A percentile compares a stretch with the other conserved stretches of the same genome.
Conservation (phyloP, 2,797 vertebrate genomes). For the Oceanodroma leucorhoa region DNA sequence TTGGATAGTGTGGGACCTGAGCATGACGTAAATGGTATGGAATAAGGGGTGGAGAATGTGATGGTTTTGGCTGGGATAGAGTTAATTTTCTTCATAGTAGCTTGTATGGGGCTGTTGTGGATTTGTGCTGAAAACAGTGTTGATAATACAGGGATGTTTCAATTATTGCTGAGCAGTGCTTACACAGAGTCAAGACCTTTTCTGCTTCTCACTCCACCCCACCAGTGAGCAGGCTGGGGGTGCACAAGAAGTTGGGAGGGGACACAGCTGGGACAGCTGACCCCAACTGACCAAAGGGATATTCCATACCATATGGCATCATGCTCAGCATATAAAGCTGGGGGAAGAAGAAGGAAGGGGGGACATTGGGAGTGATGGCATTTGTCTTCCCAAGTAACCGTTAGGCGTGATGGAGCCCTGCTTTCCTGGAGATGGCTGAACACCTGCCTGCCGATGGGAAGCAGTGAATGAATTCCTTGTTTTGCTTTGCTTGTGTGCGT, state of each 20-base stretch:
- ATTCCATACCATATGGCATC: not conserved
- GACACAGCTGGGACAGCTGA: not conserved
- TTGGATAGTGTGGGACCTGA: too few relatives aligned
- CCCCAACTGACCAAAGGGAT: not conserved
- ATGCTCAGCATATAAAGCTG: not conserved
- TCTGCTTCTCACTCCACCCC: not conserved
- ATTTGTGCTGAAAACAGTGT: not conserved
- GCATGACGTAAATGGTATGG: too few relatives aligned
- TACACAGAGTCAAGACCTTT: not conserved
- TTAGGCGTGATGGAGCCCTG: fast-evolving
- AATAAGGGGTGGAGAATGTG: not conserved
- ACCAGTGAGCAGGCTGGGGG: not conserved
- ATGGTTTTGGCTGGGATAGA: not conserved
- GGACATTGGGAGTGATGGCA: fast-evolving
- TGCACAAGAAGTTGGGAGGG: not conserved
- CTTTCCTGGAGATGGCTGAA: not conserved
- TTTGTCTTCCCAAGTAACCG: not conserved
- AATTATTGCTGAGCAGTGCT: not conserved
- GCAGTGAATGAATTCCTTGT: not conserved
- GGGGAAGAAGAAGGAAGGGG: not conserved
- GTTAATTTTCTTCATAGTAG: not conserved
- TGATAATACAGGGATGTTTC: not conserved
- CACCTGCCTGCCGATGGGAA: not conserved
- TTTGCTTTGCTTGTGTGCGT: not conserved
- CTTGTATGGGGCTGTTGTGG: not conserved